Conservation (phyloP, 2,797 vertebrate species). For the Moxostoma hubbsi region DNA sequence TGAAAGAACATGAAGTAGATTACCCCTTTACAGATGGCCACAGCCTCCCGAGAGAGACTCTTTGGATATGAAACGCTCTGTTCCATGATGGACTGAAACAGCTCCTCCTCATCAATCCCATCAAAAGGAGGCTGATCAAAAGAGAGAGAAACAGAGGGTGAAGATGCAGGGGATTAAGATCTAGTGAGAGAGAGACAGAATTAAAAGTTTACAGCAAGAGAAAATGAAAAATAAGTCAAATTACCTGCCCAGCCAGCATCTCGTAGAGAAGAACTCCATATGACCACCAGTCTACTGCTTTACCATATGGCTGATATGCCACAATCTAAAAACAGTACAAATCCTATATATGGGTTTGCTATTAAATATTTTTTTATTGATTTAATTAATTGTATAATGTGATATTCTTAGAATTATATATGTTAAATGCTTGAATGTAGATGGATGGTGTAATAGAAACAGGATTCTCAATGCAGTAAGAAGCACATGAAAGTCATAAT, state of each 20-base stretch:
- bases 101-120: conserved; percentile 90
- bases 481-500: conserved; percentile 42
- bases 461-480: conserved; percentile 13
- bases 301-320: conserved; percentile 89
- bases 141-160: conserved; percentile 43
- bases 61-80: conserved; percentile 90
- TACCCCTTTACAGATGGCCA: conserved; percentile 93
- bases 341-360: not conserved
- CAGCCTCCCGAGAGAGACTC: conserved; percentile 87
- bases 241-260: conserved; percentile 92
- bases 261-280: conserved; percentile 91
- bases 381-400: no score
- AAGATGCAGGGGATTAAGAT: conserved; percentile 4
- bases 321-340: conserved; percentile 79
- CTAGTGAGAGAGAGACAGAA: conserved; percentile 14
- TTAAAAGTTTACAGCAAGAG: conserved; percentile 13
- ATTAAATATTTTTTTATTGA: not conserved
- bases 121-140: conserved; percentile 86
- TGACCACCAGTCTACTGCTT: conserved; percentile 94
- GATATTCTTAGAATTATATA: no score
- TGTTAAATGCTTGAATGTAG: no score
- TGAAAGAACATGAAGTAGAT: conserved; percentile 42
- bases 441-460: no score
- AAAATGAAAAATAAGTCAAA: not conserved
- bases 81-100: conserved; percentile 94